Base-by-base conservation (phyloP, 2,113 vertebrate species). In the Dipodomys ordii region DNA sequence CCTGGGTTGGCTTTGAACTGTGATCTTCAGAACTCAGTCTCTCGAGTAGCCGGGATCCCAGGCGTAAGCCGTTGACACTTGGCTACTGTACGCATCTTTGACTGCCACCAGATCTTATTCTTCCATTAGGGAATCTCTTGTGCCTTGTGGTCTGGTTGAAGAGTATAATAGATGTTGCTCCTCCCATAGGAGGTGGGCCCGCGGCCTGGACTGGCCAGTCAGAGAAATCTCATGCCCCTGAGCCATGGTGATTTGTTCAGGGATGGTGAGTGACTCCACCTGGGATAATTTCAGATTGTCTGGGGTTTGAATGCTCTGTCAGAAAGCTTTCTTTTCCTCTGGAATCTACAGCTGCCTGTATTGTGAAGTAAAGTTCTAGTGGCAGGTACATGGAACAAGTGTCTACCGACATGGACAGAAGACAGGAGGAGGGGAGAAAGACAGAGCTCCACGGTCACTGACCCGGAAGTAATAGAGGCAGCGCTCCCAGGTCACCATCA, bases 311-410 rank as follows among this genome's bases (percentile, higher is more conserved):
- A 23, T n/a, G 39, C n/a, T 64, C 60, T 2, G 0, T 4, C 57
- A 68, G 72, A 84, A 92, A 22, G 65, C 30, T 57, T 9, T 65
- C 28, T 57, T 6, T 79, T 53, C 4, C 85, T 83, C 7, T 83
- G 80, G 35, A 27, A 80, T 71, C 93, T 92, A 69, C 68, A 30
- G 10, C 77, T 73, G 68, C 68, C 13, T 28, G 39, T 60, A 87
- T 22, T 64, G n/a, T 72, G 39, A 65, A 44, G 74, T 19, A 10
- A 35, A 79, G 25, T 20, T 6, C 44, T 44, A 30, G 2, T 2
- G 30, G 60, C 83, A 28, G 39, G 49, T 19, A 13, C 46, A 20
- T 32, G n/a, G 16, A 92, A 9, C 53, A 32, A 30, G 19, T 0
- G 25, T 71, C 69, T 88, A 18, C 64, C 67, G 65, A 69, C 23